Percentiles rank a stretch among this genome's conserved stretches.
These are phyloP conservation scores for Dicentrarchus labrax DNA, from an alignment of 2,113 vertebrate species.

Conservation along the genomic window DNA sequence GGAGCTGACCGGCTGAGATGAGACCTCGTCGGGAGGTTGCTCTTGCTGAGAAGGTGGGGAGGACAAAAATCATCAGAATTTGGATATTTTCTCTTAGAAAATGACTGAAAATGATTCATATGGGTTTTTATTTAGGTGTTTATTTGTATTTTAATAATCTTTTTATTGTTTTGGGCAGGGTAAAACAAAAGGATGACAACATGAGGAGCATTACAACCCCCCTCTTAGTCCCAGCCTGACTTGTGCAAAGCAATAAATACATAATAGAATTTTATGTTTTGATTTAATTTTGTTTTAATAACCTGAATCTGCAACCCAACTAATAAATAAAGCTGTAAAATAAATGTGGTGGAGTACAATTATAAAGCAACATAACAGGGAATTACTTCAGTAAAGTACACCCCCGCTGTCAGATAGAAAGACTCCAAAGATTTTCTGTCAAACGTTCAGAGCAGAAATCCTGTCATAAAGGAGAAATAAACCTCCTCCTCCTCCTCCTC, in stretches of 20 bases:
- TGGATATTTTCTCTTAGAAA: too few species aligned
- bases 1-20: constrained; percentile 44
- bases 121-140: too few species aligned
- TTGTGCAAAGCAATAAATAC: too few species aligned
- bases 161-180: too few species aligned
- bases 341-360: neutral
- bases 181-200: too few species aligned
- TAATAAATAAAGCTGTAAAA: neutral
- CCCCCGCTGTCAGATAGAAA: too few species aligned
- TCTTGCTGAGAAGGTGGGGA: constrained; percentile 76
- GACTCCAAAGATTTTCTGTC: neutral
- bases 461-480: constrained; percentile 12
- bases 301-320: neutral
- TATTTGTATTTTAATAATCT: neutral
- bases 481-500: neutral
- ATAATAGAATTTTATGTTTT: too few species aligned
- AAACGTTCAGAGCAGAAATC: neutral
- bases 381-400: neutral
- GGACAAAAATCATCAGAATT: too few species aligned
- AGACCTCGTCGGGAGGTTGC: constrained; percentile 59
- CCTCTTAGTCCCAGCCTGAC: too few species aligned
- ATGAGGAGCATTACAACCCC: too few species aligned
- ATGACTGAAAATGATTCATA: too few species aligned
- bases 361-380: neutral
- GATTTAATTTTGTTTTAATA: neutral